These are phyloP conservation scores for Helarctos malayanus DNA, from an alignment of 2,797 vertebrate species.

Conservation along the genomic window DNA sequence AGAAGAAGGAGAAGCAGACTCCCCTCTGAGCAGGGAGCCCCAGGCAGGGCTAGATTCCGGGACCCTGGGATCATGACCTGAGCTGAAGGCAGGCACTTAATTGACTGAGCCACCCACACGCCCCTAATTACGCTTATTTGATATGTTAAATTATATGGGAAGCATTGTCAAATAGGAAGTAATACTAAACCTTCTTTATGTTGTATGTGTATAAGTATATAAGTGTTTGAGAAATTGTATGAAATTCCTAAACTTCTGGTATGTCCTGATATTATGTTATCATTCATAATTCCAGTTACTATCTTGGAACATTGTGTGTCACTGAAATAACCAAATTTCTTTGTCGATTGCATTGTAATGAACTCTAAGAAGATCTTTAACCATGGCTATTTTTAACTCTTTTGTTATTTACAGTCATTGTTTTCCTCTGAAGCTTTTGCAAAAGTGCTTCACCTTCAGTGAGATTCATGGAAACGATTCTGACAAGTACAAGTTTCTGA, in stretches of 20 bases:
- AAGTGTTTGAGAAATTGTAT: neutral
- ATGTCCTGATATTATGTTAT: neutral
- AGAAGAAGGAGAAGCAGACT: too few relatives aligned
- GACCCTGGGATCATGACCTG: too few relatives aligned
- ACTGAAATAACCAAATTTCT: neutral
- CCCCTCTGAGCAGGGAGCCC: too few relatives aligned
- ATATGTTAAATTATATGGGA: neutral
- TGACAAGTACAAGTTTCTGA: neutral
- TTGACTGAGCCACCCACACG: too few relatives aligned
- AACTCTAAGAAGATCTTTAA: neutral
- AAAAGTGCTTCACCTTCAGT: neutral
- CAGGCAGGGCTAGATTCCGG: too few relatives aligned
- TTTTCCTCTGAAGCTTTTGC: neutral
- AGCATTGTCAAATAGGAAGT: neutral
- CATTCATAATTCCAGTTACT: neutral
- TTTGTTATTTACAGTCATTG: neutral
- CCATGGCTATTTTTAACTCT: neutral
- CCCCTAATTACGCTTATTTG: neutral
- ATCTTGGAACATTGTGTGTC: neutral
- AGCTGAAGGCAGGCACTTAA: too few relatives aligned
- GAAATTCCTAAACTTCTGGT: neutral
- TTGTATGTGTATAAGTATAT: neutral
- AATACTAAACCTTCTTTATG: neutral
- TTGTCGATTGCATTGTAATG: neutral
- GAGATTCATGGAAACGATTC: neutral